Evolutionary conservation across 2,888 invertebrate species (phyloP).

Genomic region (Timandra comae): DNA sequence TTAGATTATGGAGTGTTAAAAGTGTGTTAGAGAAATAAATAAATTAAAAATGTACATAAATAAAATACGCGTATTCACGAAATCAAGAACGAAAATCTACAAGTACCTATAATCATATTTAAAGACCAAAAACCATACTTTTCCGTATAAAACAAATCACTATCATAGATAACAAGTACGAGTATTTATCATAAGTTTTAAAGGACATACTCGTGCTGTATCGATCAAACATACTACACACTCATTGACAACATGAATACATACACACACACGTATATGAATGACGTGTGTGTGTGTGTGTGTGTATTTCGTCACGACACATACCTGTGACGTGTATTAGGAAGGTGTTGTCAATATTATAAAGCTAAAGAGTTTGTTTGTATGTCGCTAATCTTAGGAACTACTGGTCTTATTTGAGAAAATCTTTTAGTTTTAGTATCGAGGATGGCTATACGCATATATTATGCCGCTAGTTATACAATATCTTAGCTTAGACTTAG

Average conservation of each 20-base stretch:
- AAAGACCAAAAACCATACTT: no score
- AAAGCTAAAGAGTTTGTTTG: no score
- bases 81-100: no score
- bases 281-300: constrained; percentile 2
- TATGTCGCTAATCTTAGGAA: no score
- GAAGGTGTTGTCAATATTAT: not conserved
- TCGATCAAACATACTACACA: constrained; percentile 1
- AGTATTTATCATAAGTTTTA: not conserved
- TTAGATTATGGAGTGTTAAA: no score
- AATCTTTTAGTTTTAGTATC: not conserved
- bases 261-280: constrained; percentile 11
- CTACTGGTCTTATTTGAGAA: no score
- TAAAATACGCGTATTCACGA: no score
- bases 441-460: not conserved
- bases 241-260: constrained; percentile 7
- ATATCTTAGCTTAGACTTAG: not conserved
- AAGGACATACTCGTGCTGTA: not conserved
- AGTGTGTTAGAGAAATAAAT: no score
- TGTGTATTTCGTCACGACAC: constrained; percentile 5
- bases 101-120: no score
- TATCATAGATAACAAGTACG: no score
- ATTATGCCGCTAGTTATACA: not conserved
- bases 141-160: no score
- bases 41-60: no score
- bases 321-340: not conserved